These are phyloP conservation scores for Diplodus puntazzo DNA, from an alignment of 2,797 vertebrate species.

Conservation along the genomic window DNA sequence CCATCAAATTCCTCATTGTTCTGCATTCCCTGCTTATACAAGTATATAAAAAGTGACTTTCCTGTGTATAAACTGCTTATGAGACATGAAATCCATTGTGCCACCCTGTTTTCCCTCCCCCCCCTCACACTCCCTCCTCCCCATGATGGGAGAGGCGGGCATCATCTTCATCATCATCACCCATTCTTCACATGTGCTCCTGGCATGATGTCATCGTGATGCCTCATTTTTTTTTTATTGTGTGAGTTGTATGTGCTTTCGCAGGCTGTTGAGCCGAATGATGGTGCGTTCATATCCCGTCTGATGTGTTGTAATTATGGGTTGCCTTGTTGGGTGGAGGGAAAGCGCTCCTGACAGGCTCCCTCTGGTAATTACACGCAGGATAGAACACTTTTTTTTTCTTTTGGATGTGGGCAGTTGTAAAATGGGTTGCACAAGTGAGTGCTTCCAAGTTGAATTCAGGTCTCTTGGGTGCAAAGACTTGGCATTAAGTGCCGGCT, in stretches of 20 bases:
- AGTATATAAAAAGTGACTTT: slow-evolving; percentile 44
- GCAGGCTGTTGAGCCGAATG: slow-evolving; percentile 42
- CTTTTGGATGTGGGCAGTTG: slow-evolving; percentile 45
- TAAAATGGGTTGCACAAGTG: slow-evolving; percentile 33
- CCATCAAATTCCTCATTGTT: neutral
- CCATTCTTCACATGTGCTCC: slow-evolving; percentile 55
- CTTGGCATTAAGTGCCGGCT: slow-evolving; percentile 21
- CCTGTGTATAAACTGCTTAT: slow-evolving; percentile 13
- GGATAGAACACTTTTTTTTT: slow-evolving; percentile 25
- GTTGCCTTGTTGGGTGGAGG: slow-evolving; percentile 39
- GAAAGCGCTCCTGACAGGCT: slow-evolving; percentile 48
- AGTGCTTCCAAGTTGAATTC: slow-evolving; percentile 42
- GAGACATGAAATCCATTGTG: slow-evolving; percentile 40
- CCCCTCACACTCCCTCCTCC: neutral
- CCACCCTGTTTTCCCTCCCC: neutral
- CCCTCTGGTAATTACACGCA: slow-evolving; percentile 64
- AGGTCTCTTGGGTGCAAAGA: neutral
- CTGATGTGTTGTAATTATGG: slow-evolving; percentile 72
- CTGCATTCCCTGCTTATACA: neutral
- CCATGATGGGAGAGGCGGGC: slow-evolving; percentile 59
- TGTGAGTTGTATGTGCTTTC: slow-evolving; percentile 29
- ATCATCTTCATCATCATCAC: slow-evolving; percentile 38
- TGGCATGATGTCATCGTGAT: slow-evolving; percentile 70
- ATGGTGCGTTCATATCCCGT: slow-evolving; percentile 54
- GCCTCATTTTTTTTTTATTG: slow-evolving; percentile 35